These are phyloP conservation scores for Pangasius macronema DNA, from an alignment of 2,797 vertebrate genomes.

Conservation along the genomic window DNA sequence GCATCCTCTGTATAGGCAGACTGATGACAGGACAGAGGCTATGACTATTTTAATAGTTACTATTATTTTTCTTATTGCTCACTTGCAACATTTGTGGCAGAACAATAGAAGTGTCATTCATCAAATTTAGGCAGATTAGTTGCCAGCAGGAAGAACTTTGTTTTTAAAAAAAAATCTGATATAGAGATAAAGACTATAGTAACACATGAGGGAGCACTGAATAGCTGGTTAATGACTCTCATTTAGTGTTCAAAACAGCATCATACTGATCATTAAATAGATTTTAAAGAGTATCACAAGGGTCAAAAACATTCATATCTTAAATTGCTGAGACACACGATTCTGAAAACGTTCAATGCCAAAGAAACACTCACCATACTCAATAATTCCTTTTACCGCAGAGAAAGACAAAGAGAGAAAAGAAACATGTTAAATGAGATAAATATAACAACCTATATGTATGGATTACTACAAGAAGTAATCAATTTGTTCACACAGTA, in stretches of 20 bases:
- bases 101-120: background rate
- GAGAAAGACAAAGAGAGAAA: constrained; percentile 57
- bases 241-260: background rate
- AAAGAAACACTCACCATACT: constrained; percentile 67
- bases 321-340: background rate
- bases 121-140: background rate
- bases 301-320: background rate
- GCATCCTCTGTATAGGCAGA: background rate
- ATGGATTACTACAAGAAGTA: background rate
- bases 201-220: background rate
- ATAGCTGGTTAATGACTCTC: constrained; percentile 10
- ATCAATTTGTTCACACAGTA: background rate
- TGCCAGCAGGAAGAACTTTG: background rate
- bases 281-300: background rate
- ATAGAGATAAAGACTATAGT: background rate
- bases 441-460: background rate
- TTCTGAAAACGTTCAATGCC: constrained; percentile 35
- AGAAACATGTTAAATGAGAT: constrained; percentile 52
- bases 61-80: background rate
- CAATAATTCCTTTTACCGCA: constrained; percentile 62
- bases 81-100: background rate
- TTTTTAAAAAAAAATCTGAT: background rate
- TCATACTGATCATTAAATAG: constrained; percentile 9
- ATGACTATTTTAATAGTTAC: background rate
- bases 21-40: background rate